Evolutionary conservation across 2,888 invertebrate species (phyloP).

Genomic region (Rhyacophila evoluta): DNA sequence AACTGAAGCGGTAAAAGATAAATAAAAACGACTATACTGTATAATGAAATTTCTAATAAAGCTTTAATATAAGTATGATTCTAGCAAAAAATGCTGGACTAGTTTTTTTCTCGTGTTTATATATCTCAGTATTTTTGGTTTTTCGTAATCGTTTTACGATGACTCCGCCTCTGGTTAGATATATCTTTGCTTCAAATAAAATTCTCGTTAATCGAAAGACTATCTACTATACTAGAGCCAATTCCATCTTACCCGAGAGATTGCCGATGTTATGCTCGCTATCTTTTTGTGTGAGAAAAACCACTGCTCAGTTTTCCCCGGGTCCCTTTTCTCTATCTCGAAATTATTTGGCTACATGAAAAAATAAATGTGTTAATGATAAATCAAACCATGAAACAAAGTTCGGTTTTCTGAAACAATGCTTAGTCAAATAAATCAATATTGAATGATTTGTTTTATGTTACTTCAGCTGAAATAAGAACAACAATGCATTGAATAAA

Average conservation of each 20-base stretch:
- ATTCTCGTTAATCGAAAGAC: constrained; percentile 21
- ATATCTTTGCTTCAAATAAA: constrained; percentile 4
- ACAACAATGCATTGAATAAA: no score
- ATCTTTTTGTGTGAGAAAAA: constrained; percentile 13
- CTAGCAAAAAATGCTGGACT: no score
- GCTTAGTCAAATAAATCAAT: no score
- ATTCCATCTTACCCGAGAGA: neutral
- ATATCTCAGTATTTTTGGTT: neutral
- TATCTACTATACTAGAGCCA: neutral
- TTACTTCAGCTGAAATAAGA: neutral
- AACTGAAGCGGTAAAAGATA: no score
- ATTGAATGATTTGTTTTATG: no score
- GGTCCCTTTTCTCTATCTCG: neutral
- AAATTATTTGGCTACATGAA: neutral
- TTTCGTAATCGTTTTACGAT: neutral
- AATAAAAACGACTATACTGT: no score
- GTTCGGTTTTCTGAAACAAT: no score
- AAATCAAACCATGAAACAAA: neutral
- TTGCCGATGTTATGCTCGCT: neutral
- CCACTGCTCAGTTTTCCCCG: neutral
- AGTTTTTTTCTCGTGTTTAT: neutral
- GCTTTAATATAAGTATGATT: no score
- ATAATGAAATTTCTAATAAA: no score
- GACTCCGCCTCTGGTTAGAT: neutral
- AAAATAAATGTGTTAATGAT: neutral